phyloP scores from a whole-genome alignment of 64 coral and sea anemone genomes.

The Anthopleura sola region DNA sequence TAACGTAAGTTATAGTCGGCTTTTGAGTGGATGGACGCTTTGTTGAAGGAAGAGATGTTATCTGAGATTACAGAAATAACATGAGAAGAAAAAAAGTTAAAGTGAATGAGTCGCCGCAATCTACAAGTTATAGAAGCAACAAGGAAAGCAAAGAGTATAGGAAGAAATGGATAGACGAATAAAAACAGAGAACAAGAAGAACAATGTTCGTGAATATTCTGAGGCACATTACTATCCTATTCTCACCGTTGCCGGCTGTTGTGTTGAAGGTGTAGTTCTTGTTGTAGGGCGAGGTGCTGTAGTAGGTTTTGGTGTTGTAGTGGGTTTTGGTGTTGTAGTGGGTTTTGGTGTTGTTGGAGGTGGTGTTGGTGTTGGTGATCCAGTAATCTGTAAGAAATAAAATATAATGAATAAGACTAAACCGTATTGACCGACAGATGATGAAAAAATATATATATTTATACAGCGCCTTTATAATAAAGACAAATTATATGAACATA shows the following conservation, averaged over 20 bases:
- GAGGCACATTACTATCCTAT: not conserved
- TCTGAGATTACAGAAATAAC: not conserved
- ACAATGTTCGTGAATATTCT: not conserved
- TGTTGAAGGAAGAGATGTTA: not conserved
- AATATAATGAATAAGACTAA: no score
- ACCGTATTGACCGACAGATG: no score
- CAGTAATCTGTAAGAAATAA: not conserved
- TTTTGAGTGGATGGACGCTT: not conserved
- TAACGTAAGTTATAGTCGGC: not conserved
- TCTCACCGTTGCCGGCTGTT: not conserved
- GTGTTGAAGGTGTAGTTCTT: not conserved
- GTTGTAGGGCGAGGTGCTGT: not conserved
- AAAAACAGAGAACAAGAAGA: not conserved
- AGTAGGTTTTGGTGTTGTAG: not conserved
- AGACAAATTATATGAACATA: no score
- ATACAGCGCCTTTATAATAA: no score
- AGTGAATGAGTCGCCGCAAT: not conserved
- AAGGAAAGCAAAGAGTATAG: not conserved
- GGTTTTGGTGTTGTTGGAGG: constrained; percentile 13
- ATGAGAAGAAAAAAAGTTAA: not conserved
- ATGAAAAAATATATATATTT: no score
- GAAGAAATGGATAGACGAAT: not conserved
- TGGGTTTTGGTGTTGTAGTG: not conserved
- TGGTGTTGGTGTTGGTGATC: not conserved
- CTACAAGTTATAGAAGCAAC: not conserved